These are phyloP conservation scores for Chrysolina haemoptera DNA, from an alignment of 2,888 invertebrate genomes.

Conservation along the genomic window DNA sequence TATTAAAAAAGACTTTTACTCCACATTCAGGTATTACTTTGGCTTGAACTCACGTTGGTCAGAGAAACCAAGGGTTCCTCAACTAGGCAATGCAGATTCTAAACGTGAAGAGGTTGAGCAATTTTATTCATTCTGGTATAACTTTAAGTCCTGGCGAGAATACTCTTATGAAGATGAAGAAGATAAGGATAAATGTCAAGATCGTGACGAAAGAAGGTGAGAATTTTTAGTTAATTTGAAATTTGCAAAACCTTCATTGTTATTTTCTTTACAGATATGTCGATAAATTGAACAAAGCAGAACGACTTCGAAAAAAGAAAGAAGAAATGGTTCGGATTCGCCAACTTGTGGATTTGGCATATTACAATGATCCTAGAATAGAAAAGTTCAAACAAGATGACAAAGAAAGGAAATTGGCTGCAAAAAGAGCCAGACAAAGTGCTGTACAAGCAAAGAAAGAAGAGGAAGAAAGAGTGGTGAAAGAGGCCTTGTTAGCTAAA, in stretches of 20 bases:
- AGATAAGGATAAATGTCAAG: constrained; percentile 97
- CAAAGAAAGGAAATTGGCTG: constrained; percentile 89
- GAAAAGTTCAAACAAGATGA: constrained; percentile 94
- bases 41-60: constrained; percentile 92
- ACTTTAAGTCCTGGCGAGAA: constrained; percentile 99
- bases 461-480: constrained; percentile 84
- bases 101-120: constrained; percentile 88
- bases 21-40: constrained; percentile 78
- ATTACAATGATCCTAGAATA: constrained; percentile 94
- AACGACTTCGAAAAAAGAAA: constrained; percentile 93
- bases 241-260: neutral
- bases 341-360: constrained; percentile 93
- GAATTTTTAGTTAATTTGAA: neutral
- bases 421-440: constrained; percentile 89
- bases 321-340: constrained; percentile 96
- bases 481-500: constrained; percentile 82
- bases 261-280: constrained; percentile 78
- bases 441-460: constrained; percentile 86
- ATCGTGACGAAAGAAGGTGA: constrained; percentile 90
- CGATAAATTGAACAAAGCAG: constrained; percentile 97
- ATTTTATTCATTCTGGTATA: constrained; percentile 99
- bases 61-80: constrained; percentile 87
- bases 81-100: constrained; percentile 82
- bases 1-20: constrained; percentile 86
- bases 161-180: constrained; percentile 99